Percentiles rank a stretch among this genome's conserved stretches.
Conservation (phyloP, 2,888 invertebrate species). For the Phyllotreta striolata region DNA sequence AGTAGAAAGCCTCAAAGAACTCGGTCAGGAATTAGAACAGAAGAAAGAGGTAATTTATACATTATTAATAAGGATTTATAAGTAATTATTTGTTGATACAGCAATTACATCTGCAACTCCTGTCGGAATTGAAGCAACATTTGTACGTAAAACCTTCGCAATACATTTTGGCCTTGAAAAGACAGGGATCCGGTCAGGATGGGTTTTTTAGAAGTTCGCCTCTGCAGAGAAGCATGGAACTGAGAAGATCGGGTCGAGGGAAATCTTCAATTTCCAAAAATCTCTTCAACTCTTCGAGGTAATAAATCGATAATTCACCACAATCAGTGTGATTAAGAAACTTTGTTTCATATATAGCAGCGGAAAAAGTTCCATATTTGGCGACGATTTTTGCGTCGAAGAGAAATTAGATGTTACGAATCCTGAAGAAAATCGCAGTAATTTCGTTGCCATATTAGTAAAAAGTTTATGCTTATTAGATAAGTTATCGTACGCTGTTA, state of each 20-base stretch:
- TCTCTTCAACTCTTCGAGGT: slow-evolving; percentile 59
- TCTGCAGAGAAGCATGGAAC: slow-evolving; percentile 67
- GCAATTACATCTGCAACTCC: slow-evolving; percentile 72
- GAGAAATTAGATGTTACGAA: slow-evolving; percentile 68
- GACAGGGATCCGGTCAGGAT: slow-evolving; percentile 69
- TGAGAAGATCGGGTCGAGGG: slow-evolving; percentile 67
- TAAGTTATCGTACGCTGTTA: slow-evolving; percentile 85
- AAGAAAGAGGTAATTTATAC: slow-evolving; percentile 66
- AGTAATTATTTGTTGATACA: slow-evolving; percentile 50
- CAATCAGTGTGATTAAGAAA: not conserved
- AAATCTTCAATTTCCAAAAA: slow-evolving; percentile 65
- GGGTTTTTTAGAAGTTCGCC: slow-evolving; percentile 61
- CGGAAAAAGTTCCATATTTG: slow-evolving; percentile 48
- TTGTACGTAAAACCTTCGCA: slow-evolving; percentile 67
- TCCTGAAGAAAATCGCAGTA: slow-evolving; percentile 70
- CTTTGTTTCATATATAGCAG: slow-evolving; percentile 45
- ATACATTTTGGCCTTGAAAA: slow-evolving; percentile 62
- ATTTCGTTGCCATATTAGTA: slow-evolving; percentile 81
- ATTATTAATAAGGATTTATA: slow-evolving; percentile 16
- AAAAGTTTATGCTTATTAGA: slow-evolving; percentile 86
- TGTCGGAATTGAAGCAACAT: slow-evolving; percentile 76
- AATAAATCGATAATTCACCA: slow-evolving; percentile 2
- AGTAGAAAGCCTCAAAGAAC: slow-evolving; percentile 84
- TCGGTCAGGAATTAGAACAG: slow-evolving; percentile 76
- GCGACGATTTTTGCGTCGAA: slow-evolving; percentile 61